phyloP scores from a whole-genome alignment of 2,797 vertebrate genomes.

The Xyrichtys novacula region DNA sequence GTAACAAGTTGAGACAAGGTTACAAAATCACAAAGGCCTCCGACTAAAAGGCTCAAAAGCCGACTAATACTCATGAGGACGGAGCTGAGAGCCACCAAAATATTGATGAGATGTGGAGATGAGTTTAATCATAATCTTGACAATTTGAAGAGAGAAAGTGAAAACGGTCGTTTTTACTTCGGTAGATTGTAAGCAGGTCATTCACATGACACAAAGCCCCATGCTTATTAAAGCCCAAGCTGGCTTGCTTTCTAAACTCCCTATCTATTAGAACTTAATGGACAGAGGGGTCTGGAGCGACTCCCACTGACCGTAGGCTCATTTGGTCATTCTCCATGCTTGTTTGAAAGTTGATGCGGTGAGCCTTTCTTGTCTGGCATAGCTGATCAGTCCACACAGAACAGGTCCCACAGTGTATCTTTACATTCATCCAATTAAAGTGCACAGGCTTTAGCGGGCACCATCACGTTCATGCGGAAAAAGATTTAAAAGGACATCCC shows the following conservation, averaged over 20 bases:
- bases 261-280: constrained; percentile 67
- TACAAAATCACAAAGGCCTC: constrained; percentile 24
- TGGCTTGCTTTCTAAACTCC: constrained; percentile 54
- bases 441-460: constrained; percentile 15
- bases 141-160: constrained; percentile 24
- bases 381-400: constrained; percentile 34
- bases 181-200: constrained; percentile 13
- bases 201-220: constrained; percentile 42
- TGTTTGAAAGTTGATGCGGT: constrained; percentile 48
- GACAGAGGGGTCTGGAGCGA: constrained; percentile 62
- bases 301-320: constrained; percentile 25
- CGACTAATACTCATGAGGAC: constrained; percentile 41
- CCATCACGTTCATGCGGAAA: constrained; percentile 11
- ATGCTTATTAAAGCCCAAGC: constrained; percentile 56
- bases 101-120: neutral
- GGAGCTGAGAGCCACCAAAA: constrained; percentile 8
- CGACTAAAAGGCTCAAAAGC: constrained; percentile 56
- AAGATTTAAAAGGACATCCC: constrained; percentile 10
- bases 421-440: constrained; percentile 58
- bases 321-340: constrained; percentile 41
- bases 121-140: neutral
- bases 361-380: constrained; percentile 41
- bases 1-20: constrained; percentile 40
- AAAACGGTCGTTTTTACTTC: neutral
- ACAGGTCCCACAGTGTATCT: constrained; percentile 23